Base-by-base conservation (phyloP, 2,113 vertebrate genomes). In the Apistogramma diplotaenia region DNA sequence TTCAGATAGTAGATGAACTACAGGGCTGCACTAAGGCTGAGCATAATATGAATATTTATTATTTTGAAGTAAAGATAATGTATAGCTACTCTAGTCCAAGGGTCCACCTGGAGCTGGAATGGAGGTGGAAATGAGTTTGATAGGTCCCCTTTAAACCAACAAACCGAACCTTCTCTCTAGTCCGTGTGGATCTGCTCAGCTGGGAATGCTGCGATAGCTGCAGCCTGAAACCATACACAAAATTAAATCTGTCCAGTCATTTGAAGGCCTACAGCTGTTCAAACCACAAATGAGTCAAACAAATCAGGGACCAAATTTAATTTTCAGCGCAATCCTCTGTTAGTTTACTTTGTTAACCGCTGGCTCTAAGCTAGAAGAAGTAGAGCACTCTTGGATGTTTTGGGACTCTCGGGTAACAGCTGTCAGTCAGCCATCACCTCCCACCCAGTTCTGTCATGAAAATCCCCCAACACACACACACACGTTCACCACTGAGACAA, bases 381-480 rank as follows among this genome's bases (percentile, higher is more conserved):
- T 83, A 59, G 87, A 92, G 59, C 86, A 74, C 23, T 71, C 12
- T 25, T 49, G 31, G 71, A 80, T 84, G 71, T 81, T 87, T 76
- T 37, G 27, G 49, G 60, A 70, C 87, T 88, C 85, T 61, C 4
- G 55, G 78, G 86, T 85, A 85, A 80, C 21, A 75, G 74, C 88
- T 88, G 87, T 89, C 91, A 89, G 37, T 92, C 89, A 91, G 80
- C 59, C 85, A 55, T 93, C 91, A 92, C 76, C 88, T 83, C 83
- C 89, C 89, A 90, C 91, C 91, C 83, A 92, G 86, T 83, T 93
- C 91, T 92, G 92, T 91, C 91, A 93, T 46, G 13, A 81, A 82
- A 46, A 35, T 27, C 53, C 55, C n/a, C 12, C 10, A 58, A 65
- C 40, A 81, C 57, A 77, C 55, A 29, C 77, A 46, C 73, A 58